Evolutionary conservation across 2,113 vertebrate genomes (phyloP).

Genomic region (Anarhynchus alexandrinus): DNA sequence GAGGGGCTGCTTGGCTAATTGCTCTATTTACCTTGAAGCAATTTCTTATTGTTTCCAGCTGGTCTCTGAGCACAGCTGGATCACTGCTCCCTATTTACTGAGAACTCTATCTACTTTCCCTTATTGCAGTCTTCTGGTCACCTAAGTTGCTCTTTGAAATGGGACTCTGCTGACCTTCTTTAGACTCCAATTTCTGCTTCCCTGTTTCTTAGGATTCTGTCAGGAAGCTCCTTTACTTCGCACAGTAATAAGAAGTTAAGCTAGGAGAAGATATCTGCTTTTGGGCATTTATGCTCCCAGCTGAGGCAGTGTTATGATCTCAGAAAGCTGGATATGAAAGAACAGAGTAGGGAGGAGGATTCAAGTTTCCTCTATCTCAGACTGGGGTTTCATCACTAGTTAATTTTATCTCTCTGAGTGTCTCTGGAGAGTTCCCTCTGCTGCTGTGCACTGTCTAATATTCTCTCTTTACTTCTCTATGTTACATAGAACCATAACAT

Average conservation of each 20-base stretch:
- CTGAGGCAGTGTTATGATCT: not conserved
- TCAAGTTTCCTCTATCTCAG: not conserved
- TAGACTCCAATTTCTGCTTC: not conserved
- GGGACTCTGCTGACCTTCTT: not conserved
- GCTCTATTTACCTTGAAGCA: not conserved
- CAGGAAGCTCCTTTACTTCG: not conserved
- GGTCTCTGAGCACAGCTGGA: not conserved
- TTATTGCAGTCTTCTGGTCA: accelerated
- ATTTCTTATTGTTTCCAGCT: not conserved
- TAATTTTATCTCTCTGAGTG: not conserved
- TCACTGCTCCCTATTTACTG: not conserved
- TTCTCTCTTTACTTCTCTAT: not conserved
- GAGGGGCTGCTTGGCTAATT: not conserved
- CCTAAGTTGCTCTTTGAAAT: too few species aligned
- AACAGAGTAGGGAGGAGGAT: not conserved
- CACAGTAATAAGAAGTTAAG: not conserved
- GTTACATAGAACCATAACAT: not conserved
- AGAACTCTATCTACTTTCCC: accelerated
- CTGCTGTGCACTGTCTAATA: not conserved
- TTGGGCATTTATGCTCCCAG: not conserved
- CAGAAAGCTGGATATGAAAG: not conserved
- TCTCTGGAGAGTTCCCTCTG: not conserved
- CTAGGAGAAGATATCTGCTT: not conserved
- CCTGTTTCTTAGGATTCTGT: not conserved
- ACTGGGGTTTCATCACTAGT: not conserved